phyloP scores from a whole-genome alignment of 2,113 vertebrate species.

The Centropus bengalensis region DNA sequence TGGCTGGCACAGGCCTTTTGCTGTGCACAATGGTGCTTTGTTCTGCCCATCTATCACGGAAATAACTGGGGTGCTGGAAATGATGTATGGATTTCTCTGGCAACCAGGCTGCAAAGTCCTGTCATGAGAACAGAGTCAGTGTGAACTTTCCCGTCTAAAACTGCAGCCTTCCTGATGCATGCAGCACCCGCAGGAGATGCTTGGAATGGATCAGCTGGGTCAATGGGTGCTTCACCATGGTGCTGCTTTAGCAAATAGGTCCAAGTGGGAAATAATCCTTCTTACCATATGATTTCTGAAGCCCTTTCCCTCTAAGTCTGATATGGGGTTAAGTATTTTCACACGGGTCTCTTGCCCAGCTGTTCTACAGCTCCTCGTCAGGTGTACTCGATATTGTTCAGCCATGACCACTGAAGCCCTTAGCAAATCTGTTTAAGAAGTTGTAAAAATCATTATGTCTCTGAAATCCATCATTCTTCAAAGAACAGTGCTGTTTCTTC shows the following conservation, averaged over 20 bases:
- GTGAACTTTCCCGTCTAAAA: background rate
- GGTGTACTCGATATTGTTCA: background rate
- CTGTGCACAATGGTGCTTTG: slow-evolving; percentile 10
- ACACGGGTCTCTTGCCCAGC: background rate
- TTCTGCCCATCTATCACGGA: slow-evolving; percentile 53
- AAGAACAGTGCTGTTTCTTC: background rate
- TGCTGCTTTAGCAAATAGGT: background rate
- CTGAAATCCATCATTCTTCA: background rate
- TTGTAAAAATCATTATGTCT: background rate
- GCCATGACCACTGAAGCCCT: background rate
- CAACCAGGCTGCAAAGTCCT: background rate
- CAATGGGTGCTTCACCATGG: background rate
- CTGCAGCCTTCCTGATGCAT: background rate
- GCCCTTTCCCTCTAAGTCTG: background rate
- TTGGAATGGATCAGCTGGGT: background rate
- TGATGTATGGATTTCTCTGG: slow-evolving; percentile 49
- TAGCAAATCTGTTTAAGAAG: background rate
- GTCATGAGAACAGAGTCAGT: background rate
- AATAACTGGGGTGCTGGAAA: slow-evolving; percentile 50
- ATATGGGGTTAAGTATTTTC: background rate
- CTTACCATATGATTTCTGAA: background rate
- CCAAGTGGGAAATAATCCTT: background rate
- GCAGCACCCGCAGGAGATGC: background rate
- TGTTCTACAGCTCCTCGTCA: background rate
- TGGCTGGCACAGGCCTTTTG: background rate